Percentiles rank a stretch among this genome's conserved stretches.
Conservation (phyloP, 2,113 vertebrate genomes). For the Erinaceus europaeus region DNA sequence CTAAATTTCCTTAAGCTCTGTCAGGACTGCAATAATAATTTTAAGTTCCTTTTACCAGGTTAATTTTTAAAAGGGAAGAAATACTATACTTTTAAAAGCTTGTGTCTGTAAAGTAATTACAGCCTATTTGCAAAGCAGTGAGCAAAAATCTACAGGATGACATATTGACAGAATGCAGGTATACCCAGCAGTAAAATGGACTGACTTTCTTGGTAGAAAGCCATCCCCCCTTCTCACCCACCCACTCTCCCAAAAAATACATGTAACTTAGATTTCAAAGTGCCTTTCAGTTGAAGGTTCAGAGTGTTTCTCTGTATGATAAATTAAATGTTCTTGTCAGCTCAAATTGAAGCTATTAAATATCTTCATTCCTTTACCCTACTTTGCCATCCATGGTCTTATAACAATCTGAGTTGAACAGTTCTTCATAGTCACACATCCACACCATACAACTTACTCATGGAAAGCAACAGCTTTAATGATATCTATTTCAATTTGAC, state of each 20-base stretch:
- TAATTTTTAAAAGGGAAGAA: slow-evolving; percentile 47
- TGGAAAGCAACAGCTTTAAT: not conserved
- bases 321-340: not conserved
- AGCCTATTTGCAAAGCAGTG: not conserved
- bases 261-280: slow-evolving; percentile 40
- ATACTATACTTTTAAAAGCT: not conserved
- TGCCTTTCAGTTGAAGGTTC: slow-evolving; percentile 3
- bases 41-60: not conserved
- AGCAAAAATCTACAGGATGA: not conserved
- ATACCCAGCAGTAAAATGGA: not conserved
- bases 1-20: not conserved
- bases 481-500: not conserved
- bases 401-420: not conserved
- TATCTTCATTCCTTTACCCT: not conserved
- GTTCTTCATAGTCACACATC: not conserved
- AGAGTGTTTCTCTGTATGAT: slow-evolving; percentile 26
- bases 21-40: not conserved
- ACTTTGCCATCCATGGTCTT: not conserved
- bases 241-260: slow-evolving; percentile 7
- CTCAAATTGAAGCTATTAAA: slow-evolving; percentile 2
- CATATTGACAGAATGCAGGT: not conserved
- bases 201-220: slow-evolving; percentile 32
- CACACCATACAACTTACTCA: not conserved
- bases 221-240: too few species aligned
- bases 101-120: not conserved